Evolutionary conservation across 2,888 invertebrate genomes (phyloP).

Genomic region (Eutolmus rufibarbis): DNA sequence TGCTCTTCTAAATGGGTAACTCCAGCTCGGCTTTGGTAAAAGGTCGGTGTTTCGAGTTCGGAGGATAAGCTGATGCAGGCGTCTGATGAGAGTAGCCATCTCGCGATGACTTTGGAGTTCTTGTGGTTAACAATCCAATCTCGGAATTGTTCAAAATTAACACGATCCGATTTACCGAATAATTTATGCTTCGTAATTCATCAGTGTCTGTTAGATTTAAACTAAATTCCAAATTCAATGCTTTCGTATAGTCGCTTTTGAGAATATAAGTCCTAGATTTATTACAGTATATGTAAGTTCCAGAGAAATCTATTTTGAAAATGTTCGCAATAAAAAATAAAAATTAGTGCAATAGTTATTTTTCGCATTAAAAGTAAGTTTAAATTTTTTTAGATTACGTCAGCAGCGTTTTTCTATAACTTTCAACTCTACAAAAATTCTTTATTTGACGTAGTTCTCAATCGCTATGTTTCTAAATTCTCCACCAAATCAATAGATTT

Average conservation of each 20-base stretch:
- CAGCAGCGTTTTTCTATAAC: too few species aligned
- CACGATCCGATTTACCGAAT: slow-evolving; percentile 66
- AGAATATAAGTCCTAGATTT: slow-evolving; percentile 78
- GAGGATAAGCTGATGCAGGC: slow-evolving; percentile 76
- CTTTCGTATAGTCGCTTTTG: slow-evolving; percentile 76
- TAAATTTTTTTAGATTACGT: too few species aligned
- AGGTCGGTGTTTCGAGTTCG: slow-evolving; percentile 86
- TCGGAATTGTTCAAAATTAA: slow-evolving; percentile 77
- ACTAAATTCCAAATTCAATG: slow-evolving; percentile 68
- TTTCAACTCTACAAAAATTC: too few species aligned
- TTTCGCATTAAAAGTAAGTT: too few species aligned
- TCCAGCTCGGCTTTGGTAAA: slow-evolving; percentile 92
- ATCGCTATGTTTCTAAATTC: too few species aligned
- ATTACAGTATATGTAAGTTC: slow-evolving; percentile 84
- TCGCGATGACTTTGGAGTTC: slow-evolving; percentile 79
- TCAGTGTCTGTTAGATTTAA: slow-evolving; percentile 62
- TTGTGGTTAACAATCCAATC: slow-evolving; percentile 80
- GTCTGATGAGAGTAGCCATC: slow-evolving; percentile 79
- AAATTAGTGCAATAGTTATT: background rate
- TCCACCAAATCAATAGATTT: too few species aligned
- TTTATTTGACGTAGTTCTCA: too few species aligned
- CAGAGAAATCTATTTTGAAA: slow-evolving; percentile 74
- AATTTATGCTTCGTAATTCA: slow-evolving; percentile 62
- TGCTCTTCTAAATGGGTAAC: slow-evolving; percentile 86
- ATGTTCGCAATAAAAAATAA: background rate